phyloP scores from a whole-genome alignment of 1,140 invertebrate species.

The Leptestheria dahalacensis region DNA sequence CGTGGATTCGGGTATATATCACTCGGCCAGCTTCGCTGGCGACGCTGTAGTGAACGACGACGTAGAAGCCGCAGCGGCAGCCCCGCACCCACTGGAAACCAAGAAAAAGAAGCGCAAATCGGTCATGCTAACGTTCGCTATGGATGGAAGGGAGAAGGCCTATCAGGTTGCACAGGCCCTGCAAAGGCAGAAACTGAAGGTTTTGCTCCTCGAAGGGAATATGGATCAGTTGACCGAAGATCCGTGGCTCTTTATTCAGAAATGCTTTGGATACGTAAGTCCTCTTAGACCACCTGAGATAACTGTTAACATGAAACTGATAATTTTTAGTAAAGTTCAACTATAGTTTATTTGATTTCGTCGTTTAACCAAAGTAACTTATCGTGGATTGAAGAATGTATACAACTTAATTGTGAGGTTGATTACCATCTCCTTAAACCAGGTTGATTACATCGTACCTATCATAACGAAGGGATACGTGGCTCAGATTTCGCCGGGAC shows the following conservation, averaged over 20 bases:
- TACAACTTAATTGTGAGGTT: no score
- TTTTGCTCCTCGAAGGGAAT: slow-evolving; percentile 2
- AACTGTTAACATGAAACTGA: background rate
- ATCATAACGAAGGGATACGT: background rate
- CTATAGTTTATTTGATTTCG: no score
- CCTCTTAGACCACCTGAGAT: background rate
- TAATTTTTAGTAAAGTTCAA: no score
- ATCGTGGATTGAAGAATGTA: no score
- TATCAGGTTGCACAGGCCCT: background rate
- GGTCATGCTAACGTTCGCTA: background rate
- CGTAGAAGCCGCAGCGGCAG: background rate
- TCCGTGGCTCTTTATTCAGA: background rate
- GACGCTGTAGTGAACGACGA: background rate
- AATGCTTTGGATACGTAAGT: background rate
- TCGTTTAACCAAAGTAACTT: no score
- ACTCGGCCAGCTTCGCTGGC: background rate
- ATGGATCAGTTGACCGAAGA: background rate
- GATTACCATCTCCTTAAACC: no score
- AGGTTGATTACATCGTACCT: slow-evolving; percentile 11
- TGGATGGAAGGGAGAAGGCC: background rate
- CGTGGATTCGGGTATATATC: no score
- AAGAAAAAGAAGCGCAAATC: background rate
- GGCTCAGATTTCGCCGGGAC: background rate
- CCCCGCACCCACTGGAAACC: no score
- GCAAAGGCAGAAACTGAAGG: background rate